Conservation (phyloP, 2,888 invertebrate genomes). For the Oscheius sp. region DNA sequence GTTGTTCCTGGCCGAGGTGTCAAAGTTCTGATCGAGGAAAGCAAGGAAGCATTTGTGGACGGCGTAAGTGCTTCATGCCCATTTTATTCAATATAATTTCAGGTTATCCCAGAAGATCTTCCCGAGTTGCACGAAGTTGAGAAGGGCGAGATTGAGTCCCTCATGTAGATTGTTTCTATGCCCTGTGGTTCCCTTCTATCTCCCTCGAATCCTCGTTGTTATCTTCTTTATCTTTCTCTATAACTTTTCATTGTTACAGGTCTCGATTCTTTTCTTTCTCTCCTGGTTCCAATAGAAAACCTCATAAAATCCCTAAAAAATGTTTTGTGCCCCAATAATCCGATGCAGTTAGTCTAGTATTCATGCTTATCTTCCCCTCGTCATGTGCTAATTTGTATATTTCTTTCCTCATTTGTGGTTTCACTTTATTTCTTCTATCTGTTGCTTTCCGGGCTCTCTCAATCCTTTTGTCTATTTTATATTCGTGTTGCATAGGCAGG, state of each 20-base stretch:
- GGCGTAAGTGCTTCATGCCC: slow-evolving; percentile 49
- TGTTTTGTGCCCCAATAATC: background rate
- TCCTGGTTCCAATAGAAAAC: background rate
- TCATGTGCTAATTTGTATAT: background rate
- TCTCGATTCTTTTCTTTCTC: slow-evolving; percentile 24
- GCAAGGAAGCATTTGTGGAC: slow-evolving; percentile 68
- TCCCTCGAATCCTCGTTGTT: slow-evolving; percentile 4
- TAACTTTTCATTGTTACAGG: slow-evolving; percentile 25
- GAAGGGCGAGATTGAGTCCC: slow-evolving; percentile 26
- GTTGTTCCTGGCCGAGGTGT: slow-evolving; percentile 29
- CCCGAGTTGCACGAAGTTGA: slow-evolving; percentile 59
- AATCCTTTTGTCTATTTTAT: slow-evolving; percentile 16
- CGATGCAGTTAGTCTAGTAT: background rate
- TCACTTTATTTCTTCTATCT: slow-evolving; percentile 19
- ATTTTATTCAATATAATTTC: slow-evolving; percentile 26
- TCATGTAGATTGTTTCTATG: slow-evolving; percentile 16
- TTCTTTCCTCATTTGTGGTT: background rate
- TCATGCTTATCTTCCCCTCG: background rate
- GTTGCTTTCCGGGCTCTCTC: slow-evolving; percentile 27
- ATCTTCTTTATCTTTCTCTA: slow-evolving; percentile 10
- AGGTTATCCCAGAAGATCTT: slow-evolving; percentile 69
- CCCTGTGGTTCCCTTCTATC: background rate
- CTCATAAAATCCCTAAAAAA: slow-evolving; percentile 12
- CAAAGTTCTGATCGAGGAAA: slow-evolving; percentile 48
- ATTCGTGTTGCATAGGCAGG: slow-evolving; percentile 1